Conservation (phyloP, 2,113 vertebrate species). For the Stigmatopora argus region DNA sequence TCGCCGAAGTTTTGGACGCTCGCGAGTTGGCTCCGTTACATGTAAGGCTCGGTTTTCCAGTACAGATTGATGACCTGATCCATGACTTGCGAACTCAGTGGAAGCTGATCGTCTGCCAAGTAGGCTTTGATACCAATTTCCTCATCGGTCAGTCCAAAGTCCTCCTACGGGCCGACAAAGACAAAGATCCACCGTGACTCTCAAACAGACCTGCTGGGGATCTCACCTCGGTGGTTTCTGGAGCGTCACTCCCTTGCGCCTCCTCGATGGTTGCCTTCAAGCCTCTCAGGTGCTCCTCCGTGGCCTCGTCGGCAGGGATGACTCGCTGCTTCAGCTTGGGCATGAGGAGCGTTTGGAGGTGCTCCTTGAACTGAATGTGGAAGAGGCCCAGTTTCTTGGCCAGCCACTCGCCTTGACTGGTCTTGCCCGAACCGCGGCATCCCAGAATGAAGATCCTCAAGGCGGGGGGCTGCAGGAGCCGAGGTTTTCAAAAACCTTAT, state of each 20-base stretch:
- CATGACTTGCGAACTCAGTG: slow-evolving; percentile 74
- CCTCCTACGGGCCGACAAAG: slow-evolving; percentile 24
- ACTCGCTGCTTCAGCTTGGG: slow-evolving; percentile 76
- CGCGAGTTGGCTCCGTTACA: slow-evolving; percentile 50
- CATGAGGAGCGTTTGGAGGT: slow-evolving; percentile 81
- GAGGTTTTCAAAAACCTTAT: background rate
- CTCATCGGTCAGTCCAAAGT: slow-evolving; percentile 74
- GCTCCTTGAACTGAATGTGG: slow-evolving; percentile 87
- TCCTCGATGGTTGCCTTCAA: slow-evolving; percentile 51
- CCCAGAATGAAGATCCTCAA: slow-evolving; percentile 81
- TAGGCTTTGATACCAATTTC: slow-evolving; percentile 81
- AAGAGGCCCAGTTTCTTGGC: slow-evolving; percentile 83
- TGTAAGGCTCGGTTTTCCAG: slow-evolving; percentile 88
- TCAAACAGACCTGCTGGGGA: background rate
- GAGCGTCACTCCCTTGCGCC: slow-evolving; percentile 16
- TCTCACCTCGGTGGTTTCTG: slow-evolving; percentile 27
- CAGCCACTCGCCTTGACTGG: slow-evolving; percentile 71
- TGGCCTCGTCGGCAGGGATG: slow-evolving; percentile 64
- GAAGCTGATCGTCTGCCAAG: slow-evolving; percentile 60
- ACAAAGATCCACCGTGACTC: background rate
- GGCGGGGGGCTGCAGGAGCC: slow-evolving; percentile 76
- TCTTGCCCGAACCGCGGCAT: slow-evolving; percentile 82
- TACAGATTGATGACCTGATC: slow-evolving; percentile 75
- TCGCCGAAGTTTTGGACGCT: background rate
- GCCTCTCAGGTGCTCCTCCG: slow-evolving; percentile 61